Conservation (phyloP, 1,140 invertebrate genomes). For the Diuraphis noxia region DNA sequence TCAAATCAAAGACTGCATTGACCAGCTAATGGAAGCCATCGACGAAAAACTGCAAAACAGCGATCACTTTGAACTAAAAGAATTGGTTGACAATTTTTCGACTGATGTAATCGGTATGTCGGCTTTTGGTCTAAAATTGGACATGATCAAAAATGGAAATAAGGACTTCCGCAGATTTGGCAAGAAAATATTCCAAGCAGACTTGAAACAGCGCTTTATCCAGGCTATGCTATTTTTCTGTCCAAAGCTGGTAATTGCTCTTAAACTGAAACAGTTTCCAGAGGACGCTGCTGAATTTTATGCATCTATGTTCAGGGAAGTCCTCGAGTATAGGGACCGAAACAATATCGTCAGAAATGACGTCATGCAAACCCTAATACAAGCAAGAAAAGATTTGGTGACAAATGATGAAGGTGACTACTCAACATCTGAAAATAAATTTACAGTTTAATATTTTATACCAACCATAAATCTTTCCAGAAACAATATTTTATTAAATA, state of each 20-base stretch:
- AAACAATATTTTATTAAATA: no score
- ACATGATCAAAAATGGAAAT: conserved; percentile 37
- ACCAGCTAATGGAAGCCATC: conserved; percentile 57
- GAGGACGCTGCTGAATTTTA: conserved; percentile 56
- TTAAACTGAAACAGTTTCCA: conserved; percentile 54
- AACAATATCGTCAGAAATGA: conserved; percentile 56
- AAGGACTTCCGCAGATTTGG: background rate
- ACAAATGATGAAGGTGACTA: background rate
- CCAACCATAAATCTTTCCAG: no score
- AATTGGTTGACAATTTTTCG: conserved; percentile 44
- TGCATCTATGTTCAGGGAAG: conserved; percentile 55
- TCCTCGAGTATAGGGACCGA: conserved; percentile 56
- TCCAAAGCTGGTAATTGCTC: conserved; percentile 51
- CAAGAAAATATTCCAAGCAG: conserved; percentile 36
- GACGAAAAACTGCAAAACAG: background rate
- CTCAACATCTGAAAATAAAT: background rate
- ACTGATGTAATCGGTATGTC: conserved; percentile 56
- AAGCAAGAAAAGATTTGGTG: conserved; percentile 38
- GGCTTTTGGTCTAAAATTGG: conserved; percentile 55
- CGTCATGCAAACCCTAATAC: conserved; percentile 57
- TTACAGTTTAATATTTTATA: background rate
- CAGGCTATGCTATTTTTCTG: background rate
- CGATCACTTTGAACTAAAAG: conserved; percentile 29
- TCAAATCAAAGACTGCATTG: conserved; percentile 57
- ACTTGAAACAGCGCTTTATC: background rate